These are phyloP conservation scores for Torymus texanus DNA, from an alignment of 2,888 invertebrate genomes.

Conservation along the genomic window DNA sequence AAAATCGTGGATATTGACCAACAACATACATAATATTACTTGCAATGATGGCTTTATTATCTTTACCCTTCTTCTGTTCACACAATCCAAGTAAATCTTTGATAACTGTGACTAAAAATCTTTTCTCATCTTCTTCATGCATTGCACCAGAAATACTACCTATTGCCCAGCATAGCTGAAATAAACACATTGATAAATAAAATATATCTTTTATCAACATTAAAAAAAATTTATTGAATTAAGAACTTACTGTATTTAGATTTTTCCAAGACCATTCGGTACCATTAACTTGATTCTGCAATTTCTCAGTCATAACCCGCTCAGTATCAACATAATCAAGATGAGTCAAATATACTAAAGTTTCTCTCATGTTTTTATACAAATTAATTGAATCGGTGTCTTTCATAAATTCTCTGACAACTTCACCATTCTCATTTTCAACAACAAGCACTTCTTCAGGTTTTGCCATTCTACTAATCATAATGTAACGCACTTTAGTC, in stretches of 20 bases:
- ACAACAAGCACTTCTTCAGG: slow-evolving; percentile 99
- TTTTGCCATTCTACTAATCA: slow-evolving; percentile 99
- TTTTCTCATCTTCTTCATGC: slow-evolving; percentile 99
- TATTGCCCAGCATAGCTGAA: slow-evolving; percentile 96
- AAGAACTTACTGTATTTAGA: slow-evolving; percentile 86
- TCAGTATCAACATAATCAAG: slow-evolving; percentile 98
- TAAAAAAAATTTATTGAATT: slow-evolving; percentile 10
- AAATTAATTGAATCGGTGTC: slow-evolving; percentile 99
- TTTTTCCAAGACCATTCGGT: slow-evolving; percentile 99
- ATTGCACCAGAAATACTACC: slow-evolving; percentile 99
- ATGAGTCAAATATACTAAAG: slow-evolving; percentile 98
- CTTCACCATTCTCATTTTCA: slow-evolving; percentile 99
- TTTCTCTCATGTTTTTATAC: slow-evolving; percentile 99
- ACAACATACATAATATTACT: slow-evolving; percentile 99
- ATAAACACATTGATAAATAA: slow-evolving; percentile 30
- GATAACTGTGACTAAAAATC: slow-evolving; percentile 98
- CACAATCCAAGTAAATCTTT: slow-evolving; percentile 97
- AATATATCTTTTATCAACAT: slow-evolving; percentile 8
- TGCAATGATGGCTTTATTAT: slow-evolving; percentile 99
- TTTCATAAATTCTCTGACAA: slow-evolving; percentile 99
- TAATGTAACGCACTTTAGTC: slow-evolving; percentile 93
- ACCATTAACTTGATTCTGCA: slow-evolving; percentile 98
- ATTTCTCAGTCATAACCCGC: slow-evolving; percentile 98
- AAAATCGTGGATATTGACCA: slow-evolving; percentile 98
- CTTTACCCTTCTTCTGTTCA: slow-evolving; percentile 98